Percentiles rank a stretch among this genome's conserved stretches.
Evolutionary conservation across 1,140 invertebrate genomes (phyloP).

Genomic region (Brevipalpus yothersi): DNA sequence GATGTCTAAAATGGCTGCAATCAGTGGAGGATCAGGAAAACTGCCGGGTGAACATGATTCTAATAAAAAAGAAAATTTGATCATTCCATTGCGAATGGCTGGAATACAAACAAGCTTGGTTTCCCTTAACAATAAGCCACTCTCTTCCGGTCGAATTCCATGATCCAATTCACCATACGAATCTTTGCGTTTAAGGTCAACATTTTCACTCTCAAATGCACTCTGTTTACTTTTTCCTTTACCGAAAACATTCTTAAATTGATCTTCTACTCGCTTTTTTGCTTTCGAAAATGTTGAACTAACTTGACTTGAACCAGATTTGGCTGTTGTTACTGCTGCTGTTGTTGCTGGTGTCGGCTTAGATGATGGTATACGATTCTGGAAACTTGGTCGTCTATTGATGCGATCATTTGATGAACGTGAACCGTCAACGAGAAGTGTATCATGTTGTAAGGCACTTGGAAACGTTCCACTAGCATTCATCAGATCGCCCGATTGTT

Average conservation of each 20-base stretch:
- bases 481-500: background rate
- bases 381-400: slow-evolving; percentile 7
- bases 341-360: slow-evolving; percentile 16
- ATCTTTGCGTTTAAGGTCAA: slow-evolving; percentile 46
- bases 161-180: slow-evolving; percentile 47
- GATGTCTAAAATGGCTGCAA: slow-evolving; percentile 82
- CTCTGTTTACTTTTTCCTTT: slow-evolving; percentile 54
- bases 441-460: background rate
- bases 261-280: slow-evolving; percentile 54
- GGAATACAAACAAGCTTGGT: slow-evolving; percentile 44
- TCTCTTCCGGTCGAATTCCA: slow-evolving; percentile 29
- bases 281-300: slow-evolving; percentile 44
- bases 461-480: too few species aligned
- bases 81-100: slow-evolving; percentile 49
- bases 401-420: slow-evolving; percentile 10
- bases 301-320: slow-evolving; percentile 20
- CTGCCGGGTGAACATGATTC: slow-evolving; percentile 84
- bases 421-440: background rate
- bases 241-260: slow-evolving; percentile 29
- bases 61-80: slow-evolving; percentile 60
- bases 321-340: background rate
- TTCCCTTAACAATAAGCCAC: slow-evolving; percentile 51
- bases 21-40: slow-evolving; percentile 77
- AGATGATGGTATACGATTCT: slow-evolving; percentile 6
- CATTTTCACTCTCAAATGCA: slow-evolving; percentile 54